A percentile compares a stretch with the other conserved stretches of the same genome.
Conservation (phyloP, 2,113 vertebrate species). For the Microtus ochrogaster region DNA sequence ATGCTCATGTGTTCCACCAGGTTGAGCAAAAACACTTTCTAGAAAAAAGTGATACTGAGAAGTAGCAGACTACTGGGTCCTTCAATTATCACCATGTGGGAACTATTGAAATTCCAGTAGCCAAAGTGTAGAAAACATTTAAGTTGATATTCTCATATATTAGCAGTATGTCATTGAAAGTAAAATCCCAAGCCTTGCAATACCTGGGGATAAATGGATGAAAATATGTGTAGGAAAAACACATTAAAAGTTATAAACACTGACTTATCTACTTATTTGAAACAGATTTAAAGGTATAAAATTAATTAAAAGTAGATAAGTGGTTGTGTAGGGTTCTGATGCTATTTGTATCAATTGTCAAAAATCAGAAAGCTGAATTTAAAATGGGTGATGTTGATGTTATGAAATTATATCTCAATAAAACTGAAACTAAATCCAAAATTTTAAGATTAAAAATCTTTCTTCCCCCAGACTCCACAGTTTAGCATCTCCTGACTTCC, state of each 20-base stretch:
- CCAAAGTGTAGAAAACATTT: background rate
- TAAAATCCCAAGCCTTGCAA: background rate
- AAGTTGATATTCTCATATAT: background rate
- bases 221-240: background rate
- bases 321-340: background rate
- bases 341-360: background rate
- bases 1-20: background rate
- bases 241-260: background rate
- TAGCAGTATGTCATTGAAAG: background rate
- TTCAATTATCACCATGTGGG: background rate
- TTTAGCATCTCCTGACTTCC: background rate
- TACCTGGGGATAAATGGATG: background rate
- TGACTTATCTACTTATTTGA: background rate
- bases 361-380: background rate
- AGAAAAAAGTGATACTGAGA: background rate
- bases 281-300: background rate
- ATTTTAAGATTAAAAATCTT: background rate
- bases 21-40: background rate
- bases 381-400: background rate
- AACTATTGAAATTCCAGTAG: background rate
- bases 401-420: background rate
- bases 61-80: background rate
- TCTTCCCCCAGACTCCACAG: background rate
- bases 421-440: background rate
- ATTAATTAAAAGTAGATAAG: background rate